These are phyloP conservation scores for Galerucella calmariensis DNA, from an alignment of 2,888 invertebrate genomes.

Conservation along the genomic window DNA sequence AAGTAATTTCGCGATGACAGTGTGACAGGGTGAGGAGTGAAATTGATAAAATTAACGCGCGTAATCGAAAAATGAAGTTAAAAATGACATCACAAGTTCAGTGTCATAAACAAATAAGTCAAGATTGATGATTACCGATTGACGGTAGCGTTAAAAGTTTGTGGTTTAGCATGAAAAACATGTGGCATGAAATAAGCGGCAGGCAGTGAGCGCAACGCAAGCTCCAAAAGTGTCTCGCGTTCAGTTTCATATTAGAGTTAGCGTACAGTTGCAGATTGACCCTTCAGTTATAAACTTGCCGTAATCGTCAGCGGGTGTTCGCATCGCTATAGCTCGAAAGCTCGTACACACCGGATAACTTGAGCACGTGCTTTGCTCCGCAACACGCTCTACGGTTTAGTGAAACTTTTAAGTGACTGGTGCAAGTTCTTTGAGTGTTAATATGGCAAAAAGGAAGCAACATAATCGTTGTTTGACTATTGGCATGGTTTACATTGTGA, in stretches of 20 bases:
- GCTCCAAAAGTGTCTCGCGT: slow-evolving; percentile 52
- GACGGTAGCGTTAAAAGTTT: slow-evolving; percentile 55
- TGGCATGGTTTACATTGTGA: slow-evolving; percentile 71
- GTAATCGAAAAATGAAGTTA: slow-evolving; percentile 13
- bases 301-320: slow-evolving; percentile 15
- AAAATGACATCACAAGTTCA: slow-evolving; percentile 20
- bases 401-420: slow-evolving; percentile 21
- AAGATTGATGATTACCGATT: slow-evolving; percentile 56
- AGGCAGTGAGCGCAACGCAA: slow-evolving; percentile 55
- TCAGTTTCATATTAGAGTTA: slow-evolving; percentile 51
- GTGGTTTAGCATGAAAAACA: slow-evolving; percentile 54
- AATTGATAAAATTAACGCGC: neutral
- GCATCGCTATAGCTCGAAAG: slow-evolving; percentile 35
- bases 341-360: slow-evolving; percentile 35
- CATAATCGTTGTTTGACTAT: slow-evolving; percentile 67
- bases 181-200: slow-evolving; percentile 52
- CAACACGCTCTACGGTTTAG: slow-evolving; percentile 17
- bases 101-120: slow-evolving; percentile 59
- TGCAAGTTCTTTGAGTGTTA: slow-evolving; percentile 17
- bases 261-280: slow-evolving; percentile 61
- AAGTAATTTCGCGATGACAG: neutral
- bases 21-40: neutral
- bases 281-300: slow-evolving; percentile 46
- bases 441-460: slow-evolving; percentile 56
- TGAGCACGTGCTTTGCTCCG: slow-evolving; percentile 23